Percentiles rank a stretch among this genome's conserved stretches.
Conservation (phyloP, 2,113 vertebrate species). For the Myocastor coypus region DNA sequence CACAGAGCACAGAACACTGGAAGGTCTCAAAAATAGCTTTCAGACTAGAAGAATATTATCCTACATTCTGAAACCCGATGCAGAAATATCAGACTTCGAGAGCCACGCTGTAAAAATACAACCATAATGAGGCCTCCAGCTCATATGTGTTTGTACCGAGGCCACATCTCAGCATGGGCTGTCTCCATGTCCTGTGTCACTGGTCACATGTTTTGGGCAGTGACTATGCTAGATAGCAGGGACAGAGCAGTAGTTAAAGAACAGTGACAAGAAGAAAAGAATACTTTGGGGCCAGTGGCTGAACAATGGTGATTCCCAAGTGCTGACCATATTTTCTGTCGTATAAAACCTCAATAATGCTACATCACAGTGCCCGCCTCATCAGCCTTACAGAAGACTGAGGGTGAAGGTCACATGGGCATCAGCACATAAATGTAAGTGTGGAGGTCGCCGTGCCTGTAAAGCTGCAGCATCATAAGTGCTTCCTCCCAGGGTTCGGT, state of each 20-base stretch:
- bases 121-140: not conserved
- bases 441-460: slow-evolving; percentile 18
- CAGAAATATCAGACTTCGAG: not conserved
- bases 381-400: not conserved
- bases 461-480: slow-evolving; percentile 39
- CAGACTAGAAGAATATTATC: not conserved
- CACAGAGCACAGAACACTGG: not conserved
- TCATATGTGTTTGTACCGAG: not conserved
- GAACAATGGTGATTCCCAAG: slow-evolving; percentile 11
- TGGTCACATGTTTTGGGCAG: not conserved
- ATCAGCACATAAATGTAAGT: slow-evolving; percentile 38
- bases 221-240: not conserved
- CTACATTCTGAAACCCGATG: not conserved
- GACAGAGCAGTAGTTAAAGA: not conserved
- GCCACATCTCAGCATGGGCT: not conserved
- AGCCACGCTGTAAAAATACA: not conserved
- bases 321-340: slow-evolving; percentile 31
- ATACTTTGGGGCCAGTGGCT: not conserved
- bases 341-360: slow-evolving; percentile 55
- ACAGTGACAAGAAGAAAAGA: not conserved
- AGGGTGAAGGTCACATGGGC: not conserved
- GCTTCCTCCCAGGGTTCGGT: not conserved
- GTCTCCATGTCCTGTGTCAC: not conserved
- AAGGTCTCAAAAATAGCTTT: not conserved
- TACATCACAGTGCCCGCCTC: slow-evolving; percentile 24